Evolutionary conservation across 2,888 invertebrate species (phyloP).

Genomic region (Caenorhabditis sp.): DNA sequence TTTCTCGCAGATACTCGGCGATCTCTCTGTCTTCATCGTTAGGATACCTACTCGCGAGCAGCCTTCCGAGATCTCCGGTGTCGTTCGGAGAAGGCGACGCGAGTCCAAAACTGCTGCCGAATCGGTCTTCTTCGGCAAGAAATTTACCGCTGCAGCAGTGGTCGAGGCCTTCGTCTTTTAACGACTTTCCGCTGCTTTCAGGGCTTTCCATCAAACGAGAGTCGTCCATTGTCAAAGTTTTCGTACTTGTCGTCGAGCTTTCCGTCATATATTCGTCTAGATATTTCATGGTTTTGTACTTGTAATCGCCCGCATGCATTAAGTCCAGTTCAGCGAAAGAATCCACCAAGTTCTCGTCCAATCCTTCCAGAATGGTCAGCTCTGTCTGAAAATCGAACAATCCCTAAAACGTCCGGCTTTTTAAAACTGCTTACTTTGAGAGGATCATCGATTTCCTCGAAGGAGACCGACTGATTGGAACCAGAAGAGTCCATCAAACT

Average conservation of each 20-base stretch:
- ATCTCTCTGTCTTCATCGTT: conserved; percentile 50
- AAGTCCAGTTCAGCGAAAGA: conserved; percentile 34
- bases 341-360: conserved; percentile 42
- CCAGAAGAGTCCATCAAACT: conserved; percentile 64
- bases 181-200: conserved; percentile 43
- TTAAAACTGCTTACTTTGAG: conserved; percentile 54
- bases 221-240: conserved; percentile 61
- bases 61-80: conserved; percentile 40
- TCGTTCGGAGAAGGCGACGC: conserved; percentile 57
- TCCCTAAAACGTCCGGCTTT: background rate
- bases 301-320: conserved; percentile 41
- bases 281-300: conserved; percentile 54
- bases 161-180: conserved; percentile 47
- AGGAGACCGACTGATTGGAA: conserved; percentile 67
- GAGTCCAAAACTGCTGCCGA: conserved; percentile 6
- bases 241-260: conserved; percentile 59
- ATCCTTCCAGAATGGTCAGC: conserved; percentile 57
- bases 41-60: conserved; percentile 50
- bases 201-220: conserved; percentile 54
- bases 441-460: conserved; percentile 75
- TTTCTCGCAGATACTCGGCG: conserved; percentile 42
- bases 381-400: conserved; percentile 47
- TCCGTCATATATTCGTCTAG: conserved; percentile 70
- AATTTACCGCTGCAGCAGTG: conserved; percentile 31
- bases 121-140: too few species aligned